Percentiles rank a stretch among this genome's conserved stretches.
These are phyloP conservation scores for Oreortyx pictus DNA, from an alignment of 2,797 vertebrate species.

Conservation along the genomic window DNA sequence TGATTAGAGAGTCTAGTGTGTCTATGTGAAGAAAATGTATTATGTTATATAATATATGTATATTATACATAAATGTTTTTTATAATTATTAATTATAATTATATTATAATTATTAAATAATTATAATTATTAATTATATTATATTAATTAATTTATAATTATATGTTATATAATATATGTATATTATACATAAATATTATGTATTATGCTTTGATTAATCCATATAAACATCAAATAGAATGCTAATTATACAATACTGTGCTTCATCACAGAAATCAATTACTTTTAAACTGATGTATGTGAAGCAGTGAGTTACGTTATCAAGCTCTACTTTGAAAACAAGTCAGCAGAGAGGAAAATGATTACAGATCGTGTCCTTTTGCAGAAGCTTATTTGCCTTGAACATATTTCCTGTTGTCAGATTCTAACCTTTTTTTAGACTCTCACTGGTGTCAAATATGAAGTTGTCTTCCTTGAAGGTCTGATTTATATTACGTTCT, in stretches of 20 bases:
- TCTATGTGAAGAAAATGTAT: neutral
- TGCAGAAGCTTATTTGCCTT: neutral
- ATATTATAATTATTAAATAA: no score
- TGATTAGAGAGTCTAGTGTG: neutral
- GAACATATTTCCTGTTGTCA: constrained; percentile 45
- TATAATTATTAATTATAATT: no score
- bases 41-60: no score
- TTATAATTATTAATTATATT: no score
- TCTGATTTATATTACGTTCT: constrained; percentile 3
- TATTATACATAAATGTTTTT: no score
- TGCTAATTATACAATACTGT: constrained; percentile 50
- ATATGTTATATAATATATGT: no score
- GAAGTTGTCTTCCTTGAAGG: constrained; percentile 18
- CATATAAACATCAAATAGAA: constrained; percentile 51
- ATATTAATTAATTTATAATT: no score
- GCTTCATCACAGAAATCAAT: constrained; percentile 67
- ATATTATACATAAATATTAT: no score
- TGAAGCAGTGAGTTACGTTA: constrained; percentile 35
- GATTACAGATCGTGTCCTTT: constrained; percentile 47
- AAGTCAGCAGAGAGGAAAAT: constrained; percentile 47
- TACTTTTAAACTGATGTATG: constrained; percentile 62
- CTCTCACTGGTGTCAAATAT: neutral
- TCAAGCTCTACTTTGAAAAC: constrained; percentile 58
- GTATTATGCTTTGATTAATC: constrained; percentile 54
- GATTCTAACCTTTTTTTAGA: constrained; percentile 19